Evolutionary conservation across 2,113 vertebrate genomes (phyloP).

Genomic region (Nothoprocta perdicaria): DNA sequence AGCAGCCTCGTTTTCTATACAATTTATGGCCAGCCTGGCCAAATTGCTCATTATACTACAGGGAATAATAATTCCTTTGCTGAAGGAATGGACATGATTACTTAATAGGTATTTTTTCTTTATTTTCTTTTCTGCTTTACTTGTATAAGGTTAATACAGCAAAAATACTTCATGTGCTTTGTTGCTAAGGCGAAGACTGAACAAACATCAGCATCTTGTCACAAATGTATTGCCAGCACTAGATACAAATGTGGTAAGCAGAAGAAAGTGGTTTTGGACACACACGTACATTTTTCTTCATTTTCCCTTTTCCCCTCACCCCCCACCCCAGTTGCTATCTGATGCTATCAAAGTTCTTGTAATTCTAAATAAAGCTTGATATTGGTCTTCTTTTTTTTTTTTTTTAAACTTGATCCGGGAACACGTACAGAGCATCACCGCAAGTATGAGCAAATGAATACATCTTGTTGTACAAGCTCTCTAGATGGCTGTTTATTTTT

Average conservation of each 20-base stretch:
- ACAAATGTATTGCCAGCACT: neutral
- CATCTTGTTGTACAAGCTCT: neutral
- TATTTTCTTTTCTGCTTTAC: slow-evolving; percentile 16
- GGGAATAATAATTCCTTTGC: slow-evolving; percentile 33
- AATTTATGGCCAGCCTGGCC: slow-evolving; percentile 62
- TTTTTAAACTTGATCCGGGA: neutral
- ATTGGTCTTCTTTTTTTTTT: neutral
- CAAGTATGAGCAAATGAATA: neutral
- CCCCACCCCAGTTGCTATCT: too few relatives aligned
- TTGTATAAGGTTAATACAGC: slow-evolving; percentile 3
- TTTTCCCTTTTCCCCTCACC: too few relatives aligned
- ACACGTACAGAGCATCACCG: neutral
- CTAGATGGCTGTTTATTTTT: neutral
- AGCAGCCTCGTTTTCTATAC: slow-evolving; percentile 55
- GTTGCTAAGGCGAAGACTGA: neutral
- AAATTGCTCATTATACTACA: slow-evolving; percentile 57
- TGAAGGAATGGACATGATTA: slow-evolving; percentile 50
- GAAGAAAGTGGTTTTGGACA: neutral
- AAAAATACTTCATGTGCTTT: slow-evolving; percentile 23
- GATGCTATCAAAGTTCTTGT: neutral
- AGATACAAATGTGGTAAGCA: neutral
- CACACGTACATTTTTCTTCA: too few relatives aligned
- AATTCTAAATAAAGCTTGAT: neutral
- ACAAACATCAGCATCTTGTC: neutral
- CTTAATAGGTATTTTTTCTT: slow-evolving; percentile 44